phyloP scores from a whole-genome alignment of 2,797 vertebrate genomes.

The Macropus fuliginosus region DNA sequence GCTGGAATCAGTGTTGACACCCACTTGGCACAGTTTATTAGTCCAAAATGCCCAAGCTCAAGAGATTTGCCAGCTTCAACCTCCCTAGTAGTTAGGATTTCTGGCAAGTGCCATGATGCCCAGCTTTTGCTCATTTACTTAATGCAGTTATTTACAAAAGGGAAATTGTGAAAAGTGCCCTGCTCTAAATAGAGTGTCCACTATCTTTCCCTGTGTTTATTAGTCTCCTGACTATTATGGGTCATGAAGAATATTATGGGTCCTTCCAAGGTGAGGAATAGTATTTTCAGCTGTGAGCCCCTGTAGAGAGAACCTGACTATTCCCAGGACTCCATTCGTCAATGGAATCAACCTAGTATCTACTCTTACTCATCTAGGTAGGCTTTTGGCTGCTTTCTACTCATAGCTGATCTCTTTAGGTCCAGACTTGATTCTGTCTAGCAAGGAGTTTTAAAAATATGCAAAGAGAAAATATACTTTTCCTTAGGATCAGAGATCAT shows the following conservation, averaged over 20 bases:
- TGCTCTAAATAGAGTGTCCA: background rate
- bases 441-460: background rate
- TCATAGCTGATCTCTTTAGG: background rate
- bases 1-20: background rate
- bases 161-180: background rate
- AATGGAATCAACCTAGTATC: background rate
- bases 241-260: background rate
- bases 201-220: background rate
- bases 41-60: background rate
- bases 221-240: background rate
- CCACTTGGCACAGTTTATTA: no score
- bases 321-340: background rate
- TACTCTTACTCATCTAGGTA: background rate
- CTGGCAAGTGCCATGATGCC: background rate
- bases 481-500: background rate
- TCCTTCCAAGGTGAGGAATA: background rate
- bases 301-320: background rate
- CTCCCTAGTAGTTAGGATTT: background rate
- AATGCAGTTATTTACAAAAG: background rate
- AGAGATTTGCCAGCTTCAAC: background rate
- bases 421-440: background rate
- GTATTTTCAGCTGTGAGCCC: background rate
- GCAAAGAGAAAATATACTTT: background rate
- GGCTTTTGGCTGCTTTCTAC: background rate
- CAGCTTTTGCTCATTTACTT: background rate